Percentiles rank a stretch among this genome's conserved stretches.
Conservation (phyloP, 2,888 invertebrate genomes). For the Pyrrhia umbra region DNA sequence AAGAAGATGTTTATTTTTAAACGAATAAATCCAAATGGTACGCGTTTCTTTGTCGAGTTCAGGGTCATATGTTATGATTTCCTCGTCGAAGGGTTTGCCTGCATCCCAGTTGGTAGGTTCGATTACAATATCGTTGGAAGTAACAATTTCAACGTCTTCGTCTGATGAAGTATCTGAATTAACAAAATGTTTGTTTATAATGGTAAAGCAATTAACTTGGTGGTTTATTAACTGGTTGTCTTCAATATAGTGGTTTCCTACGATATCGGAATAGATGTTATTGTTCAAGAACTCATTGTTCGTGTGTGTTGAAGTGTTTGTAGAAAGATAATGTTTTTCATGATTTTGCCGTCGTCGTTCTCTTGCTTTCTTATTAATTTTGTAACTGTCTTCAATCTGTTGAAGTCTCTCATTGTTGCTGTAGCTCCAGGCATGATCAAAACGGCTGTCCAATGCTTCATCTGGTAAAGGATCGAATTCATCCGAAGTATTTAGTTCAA, state of each 20-base stretch:
- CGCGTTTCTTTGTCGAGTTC: constrained; percentile 68
- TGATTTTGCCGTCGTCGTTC: constrained; percentile 66
- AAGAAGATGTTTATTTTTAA: constrained; percentile 76
- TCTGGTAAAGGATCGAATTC: constrained; percentile 63
- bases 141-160: constrained; percentile 61
- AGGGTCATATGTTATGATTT: constrained; percentile 65
- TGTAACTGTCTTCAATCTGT: constrained; percentile 60
- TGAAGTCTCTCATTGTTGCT: constrained; percentile 57
- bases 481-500: constrained; percentile 75
- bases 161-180: constrained; percentile 74
- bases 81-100: constrained; percentile 60
- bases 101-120: constrained; percentile 53
- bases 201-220: constrained; percentile 73
- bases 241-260: constrained; percentile 26
- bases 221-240: constrained; percentile 57
- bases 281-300: constrained; percentile 24
- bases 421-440: constrained; percentile 68
- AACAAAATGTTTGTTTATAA: constrained; percentile 70
- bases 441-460: constrained; percentile 47
- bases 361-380: constrained; percentile 69
- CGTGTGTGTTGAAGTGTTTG: constrained; percentile 27
- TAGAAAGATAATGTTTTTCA: constrained; percentile 28
- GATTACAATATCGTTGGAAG: constrained; percentile 36
- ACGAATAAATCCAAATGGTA: constrained; percentile 82
- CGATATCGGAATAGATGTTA: constrained; percentile 24